Base-by-base conservation (phyloP, 2,113 vertebrate genomes). In the Dissostichus mawsoni region DNA sequence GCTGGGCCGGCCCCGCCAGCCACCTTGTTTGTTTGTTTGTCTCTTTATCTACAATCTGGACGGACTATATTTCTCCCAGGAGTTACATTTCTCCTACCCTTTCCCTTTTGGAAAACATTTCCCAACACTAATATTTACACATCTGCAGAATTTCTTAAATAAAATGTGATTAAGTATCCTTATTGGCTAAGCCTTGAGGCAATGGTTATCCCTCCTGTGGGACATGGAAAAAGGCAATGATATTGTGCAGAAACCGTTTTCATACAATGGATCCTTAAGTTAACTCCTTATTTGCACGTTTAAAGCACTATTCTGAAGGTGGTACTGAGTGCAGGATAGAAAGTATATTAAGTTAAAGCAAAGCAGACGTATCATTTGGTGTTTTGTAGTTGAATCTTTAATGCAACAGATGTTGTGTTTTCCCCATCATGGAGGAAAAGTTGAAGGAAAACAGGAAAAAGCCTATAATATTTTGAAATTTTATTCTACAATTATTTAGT, bases 1-100 rank as follows among this genome's bases (percentile, higher is more conserved):
- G 86, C 88, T 74, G 53, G 41, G 36, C 83, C 48, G 69, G 74
- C 74, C 82, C 79, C 25, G 29, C 63, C 48, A 77, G 84, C 59
- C 74, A 81, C 84, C 75, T 88, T 93, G 82, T 90, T 92, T 94
- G 89, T 92, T 85, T 94, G 77, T 93, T 89, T 93, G 91, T 89
- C 89, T 93, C 79, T 87, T 85, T 74, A 77, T 83, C 80, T 84
- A 84, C 77, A 90, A 89, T 90, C 86, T 92, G 89, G 84, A 90
- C 51, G 25, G 52, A 74, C 66, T 69, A 25, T 62, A 25, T 75
- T 68, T 83, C 75, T 74, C 79, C 63, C 64, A 70, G 53, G 81
- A 85, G 67, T 81, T 66, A 36, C 11, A 69, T 72, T 85, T 69
- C 69, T 47, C 78, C 41, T 11, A 48, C 44, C 47, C 0, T 74